Evolutionary conservation across 2,888 invertebrate species (phyloP), one percentile per base, ranked within the genome.

Genomic region (Yponomeuta cagnagella): DNA sequence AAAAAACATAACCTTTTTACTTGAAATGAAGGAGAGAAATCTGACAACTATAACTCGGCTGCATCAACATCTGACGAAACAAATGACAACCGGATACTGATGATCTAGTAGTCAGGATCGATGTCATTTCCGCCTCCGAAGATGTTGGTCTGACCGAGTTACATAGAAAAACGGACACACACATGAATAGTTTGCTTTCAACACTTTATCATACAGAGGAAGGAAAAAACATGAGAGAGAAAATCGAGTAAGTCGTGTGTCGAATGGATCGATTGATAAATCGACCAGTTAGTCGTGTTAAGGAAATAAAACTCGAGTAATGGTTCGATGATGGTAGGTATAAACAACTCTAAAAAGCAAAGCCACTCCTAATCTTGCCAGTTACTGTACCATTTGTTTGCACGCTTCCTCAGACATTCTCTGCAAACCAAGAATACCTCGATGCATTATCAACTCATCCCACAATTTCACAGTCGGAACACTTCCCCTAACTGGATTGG

Each of bases 401-500:
- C 95, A 95, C 94, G 94, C 94, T 93, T 95, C 95, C 94, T 95
- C 95, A 93, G 95, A 95, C 95, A 95, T 95, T 95, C 94, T 95
- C 95, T 95, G 95, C 94, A 95, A 95, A 94, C 91, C 87, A 94
- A 94, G 93, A 58, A 58, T 58, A 58, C 52, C 15, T 58, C 12
- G 52, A 58, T 58, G 15, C 52, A 58, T 58, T 43, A 43, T 43
- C 43, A 43, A 43, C 1, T 8, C 8, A 43, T 43, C 43, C 43
- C 6, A 43, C 43, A 43, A 43, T 43, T 43, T 43, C 43, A 43
- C 43, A 43, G 8, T 43, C 6, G 43, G 43, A 43, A 43, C 43
- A 43, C 43, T 43, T 43, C 43, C 43, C 43, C 3, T 9, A 8
- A 43, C 43, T 43, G 43, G 8, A 8, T 5, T 43, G 43, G 43